These are phyloP conservation scores for Parazoanthus atlanticus DNA, from an alignment of 92 coral and sea anemone species.

Conservation along the genomic window DNA sequence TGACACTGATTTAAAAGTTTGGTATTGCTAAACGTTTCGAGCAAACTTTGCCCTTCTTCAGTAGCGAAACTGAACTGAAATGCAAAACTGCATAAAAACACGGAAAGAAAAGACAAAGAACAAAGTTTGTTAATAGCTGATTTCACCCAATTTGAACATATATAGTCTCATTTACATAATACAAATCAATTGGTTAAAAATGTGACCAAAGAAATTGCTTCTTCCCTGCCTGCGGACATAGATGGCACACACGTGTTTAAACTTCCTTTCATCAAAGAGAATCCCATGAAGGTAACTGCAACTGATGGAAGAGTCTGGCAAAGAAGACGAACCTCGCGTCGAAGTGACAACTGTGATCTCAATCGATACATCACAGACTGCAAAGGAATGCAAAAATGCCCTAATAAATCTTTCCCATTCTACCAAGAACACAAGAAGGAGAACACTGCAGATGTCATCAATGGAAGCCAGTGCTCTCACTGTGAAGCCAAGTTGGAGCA, in stretches of 20 bases:
- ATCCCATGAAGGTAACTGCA: conserved; percentile 13
- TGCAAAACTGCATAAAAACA: too few species aligned
- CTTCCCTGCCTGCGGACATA: conserved; percentile 1
- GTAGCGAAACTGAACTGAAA: too few species aligned
- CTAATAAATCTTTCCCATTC: neutral
- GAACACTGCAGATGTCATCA: neutral
- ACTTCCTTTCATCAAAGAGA: neutral
- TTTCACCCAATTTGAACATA: too few species aligned
- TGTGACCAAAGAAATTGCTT: neutral
- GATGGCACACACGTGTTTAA: conserved; percentile 8
- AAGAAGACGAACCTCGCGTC: conserved; percentile 10
- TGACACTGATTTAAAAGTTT: too few species aligned
- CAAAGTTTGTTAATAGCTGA: too few species aligned
- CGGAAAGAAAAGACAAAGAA: too few species aligned
- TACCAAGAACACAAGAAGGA: conserved; percentile 7
- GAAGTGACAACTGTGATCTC: neutral
- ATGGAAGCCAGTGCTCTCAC: conserved; percentile 1
- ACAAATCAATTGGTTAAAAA: too few species aligned
- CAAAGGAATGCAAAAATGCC: conserved; percentile 3
- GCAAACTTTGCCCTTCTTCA: too few species aligned
- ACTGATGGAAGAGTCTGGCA: conserved; percentile 20
- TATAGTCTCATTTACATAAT: too few species aligned
- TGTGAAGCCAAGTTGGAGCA: conserved; percentile 4
- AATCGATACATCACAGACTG: conserved; percentile 2
- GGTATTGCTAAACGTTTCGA: too few species aligned